Conservation (phyloP, 2,113 vertebrate genomes). For the Amphilophus citrinellus region DNA sequence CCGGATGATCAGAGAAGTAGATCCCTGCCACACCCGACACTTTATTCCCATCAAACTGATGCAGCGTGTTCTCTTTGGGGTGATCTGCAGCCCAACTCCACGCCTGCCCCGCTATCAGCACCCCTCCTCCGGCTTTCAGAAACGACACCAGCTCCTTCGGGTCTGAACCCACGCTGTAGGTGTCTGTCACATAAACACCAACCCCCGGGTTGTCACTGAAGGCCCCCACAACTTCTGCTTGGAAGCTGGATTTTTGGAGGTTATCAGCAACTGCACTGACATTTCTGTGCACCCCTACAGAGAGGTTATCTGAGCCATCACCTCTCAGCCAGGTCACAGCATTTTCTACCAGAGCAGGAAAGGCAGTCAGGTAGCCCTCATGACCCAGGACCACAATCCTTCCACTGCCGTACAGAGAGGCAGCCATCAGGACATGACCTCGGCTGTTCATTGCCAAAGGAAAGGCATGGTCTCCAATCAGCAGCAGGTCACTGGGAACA, state of each 20-base stretch:
- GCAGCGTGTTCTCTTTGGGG: conserved; percentile 80
- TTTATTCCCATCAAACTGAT: conserved; percentile 87
- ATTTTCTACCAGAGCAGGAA: conserved; percentile 80
- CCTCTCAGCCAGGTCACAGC: conserved; percentile 38
- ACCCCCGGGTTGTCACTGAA: no score
- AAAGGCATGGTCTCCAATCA: conserved; percentile 70
- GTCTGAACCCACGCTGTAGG: no score
- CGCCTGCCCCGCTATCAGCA: conserved; percentile 89
- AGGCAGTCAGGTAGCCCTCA: conserved; percentile 74
- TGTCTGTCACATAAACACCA: no score
- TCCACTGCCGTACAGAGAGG: conserved; percentile 34
- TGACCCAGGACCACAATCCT: no score
- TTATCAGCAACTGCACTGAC: conserved; percentile 41
- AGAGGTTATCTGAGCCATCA: conserved; percentile 47
- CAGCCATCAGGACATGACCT: no score
- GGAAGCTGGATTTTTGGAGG: no score
- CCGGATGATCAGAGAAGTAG: conserved; percentile 85
- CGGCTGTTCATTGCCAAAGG: neutral
- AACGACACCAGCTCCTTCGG: conserved; percentile 77
- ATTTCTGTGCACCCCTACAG: conserved; percentile 79
- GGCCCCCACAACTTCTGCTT: no score
- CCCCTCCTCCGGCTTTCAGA: conserved; percentile 85
- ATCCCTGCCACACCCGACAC: conserved; percentile 88
- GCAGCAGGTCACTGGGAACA: conserved; percentile 73
- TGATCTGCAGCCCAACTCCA: conserved; percentile 83